Percentiles rank a stretch among this genome's conserved stretches.
phyloP scores from a whole-genome alignment of 2,113 vertebrate genomes.

The Callipepla californica region DNA sequence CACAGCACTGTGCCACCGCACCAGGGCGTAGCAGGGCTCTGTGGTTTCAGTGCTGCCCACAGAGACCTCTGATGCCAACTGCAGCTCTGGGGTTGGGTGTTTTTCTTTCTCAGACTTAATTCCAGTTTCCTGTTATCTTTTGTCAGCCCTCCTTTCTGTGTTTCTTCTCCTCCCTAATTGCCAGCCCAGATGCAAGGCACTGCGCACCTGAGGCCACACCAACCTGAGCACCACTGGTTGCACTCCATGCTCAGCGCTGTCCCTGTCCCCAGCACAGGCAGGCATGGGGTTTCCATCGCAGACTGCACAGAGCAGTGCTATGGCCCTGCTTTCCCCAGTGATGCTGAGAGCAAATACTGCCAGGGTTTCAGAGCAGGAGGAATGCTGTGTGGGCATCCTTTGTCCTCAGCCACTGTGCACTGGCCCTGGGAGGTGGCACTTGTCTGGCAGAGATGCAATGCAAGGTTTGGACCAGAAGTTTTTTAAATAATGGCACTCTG shows the following conservation, averaged over 20 bases:
- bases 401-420: neutral
- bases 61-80: neutral
- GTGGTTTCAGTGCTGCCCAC: neutral
- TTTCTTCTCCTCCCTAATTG: neutral
- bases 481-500: constrained; percentile 28
- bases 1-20: accelerated
- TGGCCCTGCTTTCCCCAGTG: accelerated
- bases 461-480: neutral
- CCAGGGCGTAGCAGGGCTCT: neutral
- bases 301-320: neutral
- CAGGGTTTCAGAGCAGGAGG: accelerated
- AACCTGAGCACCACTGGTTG: neutral
- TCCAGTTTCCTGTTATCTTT: constrained; percentile 19
- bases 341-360: too few species aligned
- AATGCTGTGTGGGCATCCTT: neutral
- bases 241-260: neutral
- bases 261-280: neutral
- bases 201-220: accelerated
- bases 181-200: neutral
- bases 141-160: neutral
- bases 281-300: neutral
- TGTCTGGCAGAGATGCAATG: neutral
- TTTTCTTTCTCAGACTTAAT: neutral
- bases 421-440: neutral
- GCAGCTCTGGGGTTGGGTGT: neutral